Evolutionary conservation across 2,888 invertebrate species (phyloP).

Genomic region (Tethea ocularis): DNA sequence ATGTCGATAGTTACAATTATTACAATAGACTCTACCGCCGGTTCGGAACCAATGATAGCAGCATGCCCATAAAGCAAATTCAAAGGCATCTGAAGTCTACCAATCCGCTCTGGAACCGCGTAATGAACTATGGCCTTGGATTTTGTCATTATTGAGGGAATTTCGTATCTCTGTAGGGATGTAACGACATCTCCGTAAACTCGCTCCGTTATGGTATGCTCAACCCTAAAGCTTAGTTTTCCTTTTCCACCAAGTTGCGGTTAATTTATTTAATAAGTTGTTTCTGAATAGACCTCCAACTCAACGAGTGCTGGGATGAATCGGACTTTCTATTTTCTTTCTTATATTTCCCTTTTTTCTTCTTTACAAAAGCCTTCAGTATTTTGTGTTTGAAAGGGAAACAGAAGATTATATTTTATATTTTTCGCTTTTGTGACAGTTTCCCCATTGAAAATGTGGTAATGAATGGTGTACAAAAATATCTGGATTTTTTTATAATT

Average conservation of each 20-base stretch:
- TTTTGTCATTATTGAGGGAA: too few relatives aligned
- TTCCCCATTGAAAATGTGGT: slow-evolving; percentile 34
- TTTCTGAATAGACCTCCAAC: slow-evolving; percentile 68
- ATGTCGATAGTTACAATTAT: too few relatives aligned
- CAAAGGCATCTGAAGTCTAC: too few relatives aligned
- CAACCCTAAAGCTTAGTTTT: slow-evolving; percentile 40
- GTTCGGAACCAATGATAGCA: too few relatives aligned
- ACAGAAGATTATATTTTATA: slow-evolving; percentile 37
- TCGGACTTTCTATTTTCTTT: slow-evolving; percentile 69
- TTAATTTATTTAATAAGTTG: slow-evolving; percentile 83
- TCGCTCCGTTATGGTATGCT: neutral
- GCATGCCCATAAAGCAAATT: too few relatives aligned
- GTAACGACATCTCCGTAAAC: too few relatives aligned
- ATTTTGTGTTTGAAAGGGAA: slow-evolving; percentile 48
- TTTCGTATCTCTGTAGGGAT: too few relatives aligned
- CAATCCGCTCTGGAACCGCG: neutral
- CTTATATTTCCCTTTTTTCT: slow-evolving; percentile 35
- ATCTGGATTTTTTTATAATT: slow-evolving; percentile 20
- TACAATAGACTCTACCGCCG: too few relatives aligned
- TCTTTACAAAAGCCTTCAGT: slow-evolving; percentile 43
- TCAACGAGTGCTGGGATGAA: slow-evolving; percentile 64
- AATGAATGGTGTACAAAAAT: slow-evolving; percentile 34
- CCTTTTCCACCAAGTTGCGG: slow-evolving; percentile 74
- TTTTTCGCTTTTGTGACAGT: slow-evolving; percentile 45
- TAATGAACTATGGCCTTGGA: too few relatives aligned